Evolutionary conservation across 2,888 invertebrate species (phyloP).

Genomic region (Acholoe squamosa): DNA sequence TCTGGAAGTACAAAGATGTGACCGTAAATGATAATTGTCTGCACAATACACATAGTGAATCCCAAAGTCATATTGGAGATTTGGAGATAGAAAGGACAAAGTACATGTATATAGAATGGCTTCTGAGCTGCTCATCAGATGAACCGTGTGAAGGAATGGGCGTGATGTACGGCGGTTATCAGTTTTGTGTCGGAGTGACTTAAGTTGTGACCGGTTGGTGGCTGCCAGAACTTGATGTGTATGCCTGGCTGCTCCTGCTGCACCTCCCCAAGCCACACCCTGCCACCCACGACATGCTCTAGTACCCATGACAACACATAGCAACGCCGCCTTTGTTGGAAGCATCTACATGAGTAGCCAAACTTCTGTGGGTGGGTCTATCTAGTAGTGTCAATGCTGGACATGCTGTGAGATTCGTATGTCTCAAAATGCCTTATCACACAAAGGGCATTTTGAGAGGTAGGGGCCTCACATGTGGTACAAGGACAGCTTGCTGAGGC

Average conservation of each 20-base stretch:
- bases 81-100: no score
- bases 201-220: slow-evolving; percentile 17
- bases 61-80: not conserved
- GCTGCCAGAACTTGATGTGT: not conserved
- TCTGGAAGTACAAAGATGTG: not conserved
- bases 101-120: no score
- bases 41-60: not conserved
- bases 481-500: no score
- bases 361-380: no score
- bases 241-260: slow-evolving; percentile 9
- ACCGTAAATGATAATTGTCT: not conserved
- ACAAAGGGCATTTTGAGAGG: no score
- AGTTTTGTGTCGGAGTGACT: slow-evolving; percentile 1
- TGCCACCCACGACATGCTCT: not conserved
- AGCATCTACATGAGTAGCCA: no score
- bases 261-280: not conserved
- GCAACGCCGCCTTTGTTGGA: not conserved
- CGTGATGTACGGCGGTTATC: not conserved
- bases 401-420: no score
- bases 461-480: no score
- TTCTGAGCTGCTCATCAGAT: no score
- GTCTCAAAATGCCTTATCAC: no score
- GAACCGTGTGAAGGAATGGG: not conserved
- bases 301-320: slow-evolving; percentile 18
- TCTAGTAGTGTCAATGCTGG: no score